phyloP scores from a whole-genome alignment of 2,888 invertebrate genomes.

The Lepetodrilus schrolli region DNA sequence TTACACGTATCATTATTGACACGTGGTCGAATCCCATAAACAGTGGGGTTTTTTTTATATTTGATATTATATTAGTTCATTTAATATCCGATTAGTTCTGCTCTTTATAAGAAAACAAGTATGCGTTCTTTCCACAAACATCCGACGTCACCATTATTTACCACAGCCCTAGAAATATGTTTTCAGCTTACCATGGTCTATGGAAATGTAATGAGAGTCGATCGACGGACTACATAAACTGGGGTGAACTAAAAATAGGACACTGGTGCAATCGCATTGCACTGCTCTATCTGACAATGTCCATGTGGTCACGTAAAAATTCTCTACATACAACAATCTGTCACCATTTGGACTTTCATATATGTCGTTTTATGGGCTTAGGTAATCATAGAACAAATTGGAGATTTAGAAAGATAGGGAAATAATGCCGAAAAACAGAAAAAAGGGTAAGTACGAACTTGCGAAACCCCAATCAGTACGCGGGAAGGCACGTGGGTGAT shows the following conservation, averaged over 20 bases:
- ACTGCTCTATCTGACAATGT: slow-evolving; percentile 44
- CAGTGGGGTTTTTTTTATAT: too few relatives aligned
- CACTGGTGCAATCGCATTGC: slow-evolving; percentile 29
- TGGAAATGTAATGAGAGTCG: neutral
- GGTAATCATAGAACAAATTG: slow-evolving; percentile 55
- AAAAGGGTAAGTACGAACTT: slow-evolving; percentile 51
- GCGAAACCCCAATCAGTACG: neutral
- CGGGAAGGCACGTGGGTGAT: slow-evolving; percentile 27
- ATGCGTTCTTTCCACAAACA: neutral
- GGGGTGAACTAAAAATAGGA: slow-evolving; percentile 17
- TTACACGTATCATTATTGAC: too few relatives aligned
- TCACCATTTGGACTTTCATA: slow-evolving; percentile 59
- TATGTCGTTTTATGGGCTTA: slow-evolving; percentile 60
- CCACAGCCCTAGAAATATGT: neutral
- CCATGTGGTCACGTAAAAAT: slow-evolving; percentile 56
- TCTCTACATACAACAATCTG: slow-evolving; percentile 47
- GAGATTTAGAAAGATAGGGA: slow-evolving; percentile 50
- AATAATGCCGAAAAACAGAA: slow-evolving; percentile 67
- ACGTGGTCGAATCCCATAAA: too few relatives aligned
- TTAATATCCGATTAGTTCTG: too few relatives aligned
- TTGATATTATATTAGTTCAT: too few relatives aligned
- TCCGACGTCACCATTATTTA: slow-evolving; percentile 13
- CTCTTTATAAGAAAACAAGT: too few relatives aligned
- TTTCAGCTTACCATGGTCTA: neutral
- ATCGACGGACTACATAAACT: neutral